A percentile compares a stretch with the other conserved stretches of the same genome.
phyloP scores from a whole-genome alignment of 1,140 invertebrate genomes.

The Formica selysi region DNA sequence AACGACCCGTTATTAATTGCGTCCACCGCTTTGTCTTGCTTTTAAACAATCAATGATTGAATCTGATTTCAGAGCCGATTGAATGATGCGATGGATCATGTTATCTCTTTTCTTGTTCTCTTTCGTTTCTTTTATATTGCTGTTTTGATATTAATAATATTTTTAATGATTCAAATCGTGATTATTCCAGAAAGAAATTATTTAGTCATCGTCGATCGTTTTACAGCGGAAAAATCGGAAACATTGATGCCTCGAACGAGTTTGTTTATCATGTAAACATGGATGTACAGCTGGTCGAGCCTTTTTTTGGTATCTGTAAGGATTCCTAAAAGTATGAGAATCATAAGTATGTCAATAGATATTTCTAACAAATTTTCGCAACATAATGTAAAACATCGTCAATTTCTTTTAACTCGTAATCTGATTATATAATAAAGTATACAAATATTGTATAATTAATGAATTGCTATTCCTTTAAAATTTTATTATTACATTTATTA shows the following conservation, averaged over 20 bases:
- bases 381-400: neutral
- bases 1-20: constrained; percentile 49
- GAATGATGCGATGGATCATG: neutral
- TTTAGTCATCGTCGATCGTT: constrained; percentile 46
- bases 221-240: constrained; percentile 36
- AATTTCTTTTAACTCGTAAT: too few species aligned
- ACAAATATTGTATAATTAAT: constrained; percentile 4
- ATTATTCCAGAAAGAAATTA: neutral
- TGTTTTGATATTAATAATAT: neutral
- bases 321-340: constrained; percentile 12
- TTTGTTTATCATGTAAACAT: constrained; percentile 55
- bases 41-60: constrained; percentile 1
- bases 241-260: constrained; percentile 65
- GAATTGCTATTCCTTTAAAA: neutral
- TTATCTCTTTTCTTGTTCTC: neutral
- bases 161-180: neutral
- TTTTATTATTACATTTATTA: neutral
- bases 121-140: neutral
- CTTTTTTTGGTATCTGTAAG: constrained; percentile 45
- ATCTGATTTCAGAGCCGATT: constrained; percentile 8
- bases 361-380: constrained; percentile 14
- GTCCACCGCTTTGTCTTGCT: neutral
- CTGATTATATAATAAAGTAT: neutral
- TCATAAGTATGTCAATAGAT: constrained; percentile 18
- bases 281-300: constrained; percentile 59